Base-by-base conservation (phyloP, 2,888 invertebrate genomes). In the Chouioia cunea region DNA sequence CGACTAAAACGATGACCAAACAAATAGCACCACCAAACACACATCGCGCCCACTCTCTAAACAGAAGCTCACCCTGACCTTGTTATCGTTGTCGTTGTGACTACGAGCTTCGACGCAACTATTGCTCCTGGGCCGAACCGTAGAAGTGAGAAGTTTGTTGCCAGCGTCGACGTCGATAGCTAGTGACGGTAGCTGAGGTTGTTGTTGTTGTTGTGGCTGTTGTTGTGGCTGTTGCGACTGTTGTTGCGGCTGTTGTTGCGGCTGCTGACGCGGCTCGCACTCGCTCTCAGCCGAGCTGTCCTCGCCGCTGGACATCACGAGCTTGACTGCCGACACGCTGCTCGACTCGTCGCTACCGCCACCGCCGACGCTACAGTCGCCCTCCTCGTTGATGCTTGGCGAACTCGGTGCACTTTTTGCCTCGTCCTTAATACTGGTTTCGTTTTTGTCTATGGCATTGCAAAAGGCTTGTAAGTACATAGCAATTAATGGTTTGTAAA, bases 231-330 rank as follows among this genome's bases (percentile, higher is more conserved):
- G 27, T 15, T 8, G 57, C n/a, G n/a, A n/a, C n/a, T 12, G 36
- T 36, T 6, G 36, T 10, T 36, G 10, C 48, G 18, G 20, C 50
- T 2, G 2, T 14, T 10, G 27, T 15, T 2, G 52, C 20, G 18
- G 64, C n/a, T 56, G 27, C 18, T 8, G 57, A 27, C 56, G 56
- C 60, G 59, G 56, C 44, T 65, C 70, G 62, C 70, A 67, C 74
- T 81, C 82, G 75, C 80, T 80, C 63, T 74, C 75, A 57, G 71
- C 75, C 47, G 79, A 80, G 73, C 79, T 82, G 65, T 82, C 82
- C 77, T 82, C 81, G 66, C 80, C 80, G 78, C 80, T 83, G 77
- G 80, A 83, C 82, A 83, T 83, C 80, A 79, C 82, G 78, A 71
- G 75, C 68, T 70, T 77, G 74, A 83, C 82, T 83, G 81, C 65